Evolutionary conservation across 2,113 vertebrate species (phyloP).

Genomic region (Syngnathoides biaculeatus): DNA sequence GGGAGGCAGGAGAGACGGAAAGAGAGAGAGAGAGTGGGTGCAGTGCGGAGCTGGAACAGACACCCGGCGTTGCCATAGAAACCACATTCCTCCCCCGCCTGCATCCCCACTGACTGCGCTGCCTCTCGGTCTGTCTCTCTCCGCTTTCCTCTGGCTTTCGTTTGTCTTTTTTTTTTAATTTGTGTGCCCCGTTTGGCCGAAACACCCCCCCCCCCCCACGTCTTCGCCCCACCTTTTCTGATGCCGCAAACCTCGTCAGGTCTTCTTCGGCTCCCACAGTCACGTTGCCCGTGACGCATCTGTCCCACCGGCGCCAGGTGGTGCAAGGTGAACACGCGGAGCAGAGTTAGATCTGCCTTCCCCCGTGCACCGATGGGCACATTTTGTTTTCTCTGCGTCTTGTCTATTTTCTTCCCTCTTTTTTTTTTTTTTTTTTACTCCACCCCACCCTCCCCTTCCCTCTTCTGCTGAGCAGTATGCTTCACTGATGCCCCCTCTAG

Average conservation of each 20-base stretch:
- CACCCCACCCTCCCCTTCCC: not conserved
- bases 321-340: not conserved
- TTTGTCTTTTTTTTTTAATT: slow-evolving; percentile 59
- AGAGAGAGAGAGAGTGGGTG: slow-evolving; percentile 73
- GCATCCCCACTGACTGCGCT: slow-evolving; percentile 78
- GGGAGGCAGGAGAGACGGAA: slow-evolving; percentile 51
- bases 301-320: not conserved
- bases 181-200: slow-evolving; percentile 14
- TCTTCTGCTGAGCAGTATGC: not conserved
- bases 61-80: slow-evolving; percentile 80
- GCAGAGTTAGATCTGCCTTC: not conserved
- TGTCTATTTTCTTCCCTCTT: slow-evolving; percentile 1
- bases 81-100: slow-evolving; percentile 82
- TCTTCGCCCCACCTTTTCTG: too few relatives aligned
- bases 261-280: not conserved
- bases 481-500: slow-evolving; percentile 53
- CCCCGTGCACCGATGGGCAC: not conserved
- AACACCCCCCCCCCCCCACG: not conserved
- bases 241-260: not conserved
- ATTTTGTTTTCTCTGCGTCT: slow-evolving; percentile 29
- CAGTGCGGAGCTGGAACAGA: slow-evolving; percentile 80
- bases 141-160: slow-evolving; percentile 58
- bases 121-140: slow-evolving; percentile 51
- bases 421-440: slow-evolving; percentile 3
- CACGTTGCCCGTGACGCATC: not conserved